Conservation (phyloP, 2,888 invertebrate species). For the Eupithecia dodoneata region DNA sequence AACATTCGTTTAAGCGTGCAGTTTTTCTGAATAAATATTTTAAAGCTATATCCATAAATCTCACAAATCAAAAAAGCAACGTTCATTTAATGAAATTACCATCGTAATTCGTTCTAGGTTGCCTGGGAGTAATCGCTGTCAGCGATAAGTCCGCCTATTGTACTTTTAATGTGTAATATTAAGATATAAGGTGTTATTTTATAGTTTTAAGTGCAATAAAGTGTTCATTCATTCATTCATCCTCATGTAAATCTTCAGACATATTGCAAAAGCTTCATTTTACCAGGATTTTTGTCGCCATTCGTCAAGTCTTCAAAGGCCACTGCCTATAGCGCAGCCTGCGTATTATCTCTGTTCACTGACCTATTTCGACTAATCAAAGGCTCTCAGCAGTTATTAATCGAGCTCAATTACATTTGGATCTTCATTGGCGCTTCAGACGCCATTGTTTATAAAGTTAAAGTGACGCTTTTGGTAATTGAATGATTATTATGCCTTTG, state of each 20-base stretch:
- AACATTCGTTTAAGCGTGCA: no score
- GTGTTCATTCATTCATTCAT: not conserved
- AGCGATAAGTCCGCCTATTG: no score
- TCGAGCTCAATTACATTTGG: slow-evolving; percentile 11
- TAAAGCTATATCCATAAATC: not conserved
- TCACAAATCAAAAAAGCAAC: not conserved
- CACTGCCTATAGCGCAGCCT: not conserved
- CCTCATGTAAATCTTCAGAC: not conserved
- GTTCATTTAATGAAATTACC: not conserved
- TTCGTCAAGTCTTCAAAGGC: not conserved
- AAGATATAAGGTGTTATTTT: no score
- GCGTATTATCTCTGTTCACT: not conserved
- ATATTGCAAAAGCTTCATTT: not conserved
- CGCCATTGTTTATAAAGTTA: not conserved
- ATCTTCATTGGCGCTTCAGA: slow-evolving; percentile 1
- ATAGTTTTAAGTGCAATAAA: no score
- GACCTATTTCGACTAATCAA: slow-evolving; percentile 5
- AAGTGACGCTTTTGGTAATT: not conserved
- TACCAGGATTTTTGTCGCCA: not conserved
- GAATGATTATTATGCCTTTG: not conserved
- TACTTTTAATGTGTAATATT: no score
- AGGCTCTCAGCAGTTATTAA: slow-evolving; percentile 7
- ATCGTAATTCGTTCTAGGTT: not conserved
- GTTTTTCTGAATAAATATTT: not conserved
- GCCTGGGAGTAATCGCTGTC: no score